Evolutionary conservation across 2,113 vertebrate genomes (phyloP).

Genomic region (Mastomys coucha): DNA sequence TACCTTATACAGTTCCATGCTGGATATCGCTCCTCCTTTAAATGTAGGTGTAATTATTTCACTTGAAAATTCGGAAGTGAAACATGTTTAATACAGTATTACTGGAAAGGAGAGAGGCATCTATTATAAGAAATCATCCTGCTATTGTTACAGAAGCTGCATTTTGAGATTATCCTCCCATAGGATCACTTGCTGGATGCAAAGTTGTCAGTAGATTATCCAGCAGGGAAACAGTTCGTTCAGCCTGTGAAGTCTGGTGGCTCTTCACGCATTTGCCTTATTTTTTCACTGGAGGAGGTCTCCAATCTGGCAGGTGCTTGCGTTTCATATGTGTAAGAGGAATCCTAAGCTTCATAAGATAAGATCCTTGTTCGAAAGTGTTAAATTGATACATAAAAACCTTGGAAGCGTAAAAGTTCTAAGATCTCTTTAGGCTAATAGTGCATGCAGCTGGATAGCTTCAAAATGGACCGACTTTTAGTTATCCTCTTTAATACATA

Average conservation of each 20-base stretch:
- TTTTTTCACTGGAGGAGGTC: background rate
- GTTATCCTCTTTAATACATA: slow-evolving; percentile 81
- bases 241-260: background rate
- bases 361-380: slow-evolving; percentile 49
- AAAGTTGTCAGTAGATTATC: background rate
- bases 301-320: rapidly evolving
- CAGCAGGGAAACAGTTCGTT: background rate
- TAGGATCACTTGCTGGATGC: background rate
- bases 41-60: background rate
- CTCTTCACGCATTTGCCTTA: background rate
- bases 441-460: slow-evolving; percentile 81
- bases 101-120: background rate
- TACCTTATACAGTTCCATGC: slow-evolving; percentile 56
- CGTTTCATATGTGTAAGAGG: slow-evolving; percentile 46
- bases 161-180: background rate
- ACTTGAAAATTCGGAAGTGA: background rate
- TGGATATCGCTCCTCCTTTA: slow-evolving; percentile 23
- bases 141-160: slow-evolving; percentile 46
- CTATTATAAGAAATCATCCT: slow-evolving; percentile 13
- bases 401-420: slow-evolving; percentile 75
- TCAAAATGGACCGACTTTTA: slow-evolving; percentile 80
- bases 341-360: slow-evolving; percentile 50
- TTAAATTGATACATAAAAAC: slow-evolving; percentile 61
- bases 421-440: slow-evolving; percentile 68
- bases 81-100: background rate